phyloP scores from a whole-genome alignment of 2,888 invertebrate genomes.

The Macropis europaea region DNA sequence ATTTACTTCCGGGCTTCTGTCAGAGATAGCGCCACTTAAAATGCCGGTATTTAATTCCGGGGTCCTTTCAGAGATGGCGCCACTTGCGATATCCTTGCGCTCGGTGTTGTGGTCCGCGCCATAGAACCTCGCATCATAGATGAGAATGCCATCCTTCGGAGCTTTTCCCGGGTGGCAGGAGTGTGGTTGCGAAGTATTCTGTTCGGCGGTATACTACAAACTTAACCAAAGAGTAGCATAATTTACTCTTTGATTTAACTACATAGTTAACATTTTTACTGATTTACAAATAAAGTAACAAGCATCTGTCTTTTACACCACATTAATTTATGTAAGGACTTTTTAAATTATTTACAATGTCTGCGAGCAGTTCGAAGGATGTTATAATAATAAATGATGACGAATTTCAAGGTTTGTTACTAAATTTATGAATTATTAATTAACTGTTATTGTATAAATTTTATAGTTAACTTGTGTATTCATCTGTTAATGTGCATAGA shows the following conservation, averaged over 20 bases:
- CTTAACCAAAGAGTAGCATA: too few species aligned
- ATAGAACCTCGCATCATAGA: too few species aligned
- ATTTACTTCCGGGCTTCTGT: too few species aligned
- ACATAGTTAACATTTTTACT: not conserved
- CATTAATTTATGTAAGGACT: not conserved
- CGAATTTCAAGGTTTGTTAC: conserved; percentile 65
- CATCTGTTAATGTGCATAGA: not conserved
- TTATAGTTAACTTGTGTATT: not conserved
- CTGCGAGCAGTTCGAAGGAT: conserved; percentile 58
- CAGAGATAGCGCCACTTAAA: too few species aligned
- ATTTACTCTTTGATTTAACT: not conserved
- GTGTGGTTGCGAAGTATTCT: too few species aligned
- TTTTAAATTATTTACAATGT: conserved; percentile 48
- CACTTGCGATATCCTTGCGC: too few species aligned
- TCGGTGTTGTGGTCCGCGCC: too few species aligned
- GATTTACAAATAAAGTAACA: not conserved
- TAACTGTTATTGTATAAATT: not conserved
- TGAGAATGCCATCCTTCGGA: too few species aligned
- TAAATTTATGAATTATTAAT: not conserved
- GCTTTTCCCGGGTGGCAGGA: too few species aligned
- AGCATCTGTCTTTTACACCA: not conserved
- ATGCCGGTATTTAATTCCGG: too few species aligned
- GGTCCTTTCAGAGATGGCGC: too few species aligned
- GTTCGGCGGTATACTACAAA: too few species aligned
- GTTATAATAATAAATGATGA: conserved; percentile 60